Conservation (phyloP, 2,888 invertebrate genomes). For the Acronicta aceris region DNA sequence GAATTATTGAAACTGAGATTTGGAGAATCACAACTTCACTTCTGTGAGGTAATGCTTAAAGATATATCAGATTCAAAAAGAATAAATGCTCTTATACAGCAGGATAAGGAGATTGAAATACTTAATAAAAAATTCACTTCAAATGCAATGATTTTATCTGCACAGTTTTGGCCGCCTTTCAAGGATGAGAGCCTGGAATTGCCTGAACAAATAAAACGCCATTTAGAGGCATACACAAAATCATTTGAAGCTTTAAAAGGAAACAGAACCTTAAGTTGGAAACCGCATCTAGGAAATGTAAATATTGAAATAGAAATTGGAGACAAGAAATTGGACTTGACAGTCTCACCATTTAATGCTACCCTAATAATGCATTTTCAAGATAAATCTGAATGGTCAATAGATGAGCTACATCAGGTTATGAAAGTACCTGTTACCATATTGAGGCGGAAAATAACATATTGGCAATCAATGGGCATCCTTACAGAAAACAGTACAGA, state of each 20-base stretch:
- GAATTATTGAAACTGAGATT: conserved; percentile 98
- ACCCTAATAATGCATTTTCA: conserved; percentile 98
- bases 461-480: conserved; percentile 98
- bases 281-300: conserved; percentile 97
- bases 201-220: conserved; percentile 93
- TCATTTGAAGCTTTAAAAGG: conserved; percentile 97
- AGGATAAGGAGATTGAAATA: conserved; percentile 90
- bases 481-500: conserved; percentile 94
- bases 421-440: conserved; percentile 97
- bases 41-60: conserved; percentile 99
- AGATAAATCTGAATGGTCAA: conserved; percentile 94
- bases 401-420: conserved; percentile 95
- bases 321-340: conserved; percentile 93
- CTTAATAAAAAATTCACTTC: conserved; percentile 79
- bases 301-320: conserved; percentile 97
- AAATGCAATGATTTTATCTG: conserved; percentile 97
- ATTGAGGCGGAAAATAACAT: conserved; percentile 95
- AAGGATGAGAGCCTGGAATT: conserved; percentile 97
- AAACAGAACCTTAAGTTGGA: conserved; percentile 97
- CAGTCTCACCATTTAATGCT: conserved; percentile 97
- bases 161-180: conserved; percentile 99
- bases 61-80: conserved; percentile 98
- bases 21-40: conserved; percentile 98
- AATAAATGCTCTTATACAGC: conserved; percentile 95
- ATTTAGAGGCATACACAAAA: conserved; percentile 95